A percentile compares a stretch with the other conserved stretches of the same genome.
phyloP scores from a whole-genome alignment of 2,888 invertebrate genomes.

The Apamea epomidion region DNA sequence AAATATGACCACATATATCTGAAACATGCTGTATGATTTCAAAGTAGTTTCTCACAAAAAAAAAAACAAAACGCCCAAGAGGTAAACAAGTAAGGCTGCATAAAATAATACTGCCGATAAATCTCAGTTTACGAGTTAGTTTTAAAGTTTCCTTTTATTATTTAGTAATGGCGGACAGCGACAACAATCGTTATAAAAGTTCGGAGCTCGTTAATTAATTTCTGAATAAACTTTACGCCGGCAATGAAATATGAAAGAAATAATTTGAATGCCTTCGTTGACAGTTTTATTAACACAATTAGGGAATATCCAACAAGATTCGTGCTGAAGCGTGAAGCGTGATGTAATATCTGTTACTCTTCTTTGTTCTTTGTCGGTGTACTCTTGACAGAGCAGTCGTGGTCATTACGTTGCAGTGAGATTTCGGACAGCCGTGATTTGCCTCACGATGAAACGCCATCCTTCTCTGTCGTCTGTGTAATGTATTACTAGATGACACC shows the following conservation, averaged over 20 bases:
- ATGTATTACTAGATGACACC: neutral
- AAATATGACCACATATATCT: neutral
- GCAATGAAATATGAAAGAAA: constrained; percentile 6
- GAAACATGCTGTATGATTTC: neutral
- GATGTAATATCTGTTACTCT: neutral
- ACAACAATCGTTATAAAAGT: constrained; percentile 51
- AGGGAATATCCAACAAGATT: neutral
- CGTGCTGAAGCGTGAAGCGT: too few relatives aligned
- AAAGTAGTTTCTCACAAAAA: neutral
- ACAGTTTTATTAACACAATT: constrained; percentile 2
- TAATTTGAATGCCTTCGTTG: constrained; percentile 11
- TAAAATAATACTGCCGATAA: constrained; percentile 66
- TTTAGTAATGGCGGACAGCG: constrained; percentile 46
- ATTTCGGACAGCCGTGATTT: neutral
- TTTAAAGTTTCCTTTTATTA: constrained; percentile 59
- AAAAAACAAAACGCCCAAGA: neutral
- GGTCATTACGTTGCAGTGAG: neutral
- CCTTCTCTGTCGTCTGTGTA: neutral
- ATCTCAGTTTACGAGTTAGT: constrained; percentile 59
- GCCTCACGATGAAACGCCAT: neutral
- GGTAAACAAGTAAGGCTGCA: constrained; percentile 47
- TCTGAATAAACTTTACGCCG: constrained; percentile 21
- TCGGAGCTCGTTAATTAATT: constrained; percentile 56
- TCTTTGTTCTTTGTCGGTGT: neutral
- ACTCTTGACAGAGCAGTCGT: neutral